phyloP scores from a whole-genome alignment of 2,113 vertebrate species.

The Echinops telfairi region DNA sequence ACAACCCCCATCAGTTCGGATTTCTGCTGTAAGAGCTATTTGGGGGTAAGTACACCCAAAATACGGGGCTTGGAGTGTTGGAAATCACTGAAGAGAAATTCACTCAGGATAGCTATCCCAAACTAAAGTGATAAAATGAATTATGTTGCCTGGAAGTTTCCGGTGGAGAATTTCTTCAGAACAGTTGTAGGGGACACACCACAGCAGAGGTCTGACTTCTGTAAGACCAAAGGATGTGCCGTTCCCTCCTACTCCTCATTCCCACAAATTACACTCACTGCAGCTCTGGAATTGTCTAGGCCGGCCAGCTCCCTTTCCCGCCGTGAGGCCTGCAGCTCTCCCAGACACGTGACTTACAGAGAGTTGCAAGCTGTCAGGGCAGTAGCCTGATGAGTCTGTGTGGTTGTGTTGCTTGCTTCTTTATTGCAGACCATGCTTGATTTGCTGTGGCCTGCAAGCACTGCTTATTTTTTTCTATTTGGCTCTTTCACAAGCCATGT shows the following conservation, averaged over 20 bases:
- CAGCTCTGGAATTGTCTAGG: background rate
- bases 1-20: conserved; percentile 96
- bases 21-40: conserved; percentile 97
- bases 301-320: background rate
- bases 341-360: background rate
- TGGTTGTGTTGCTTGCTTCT: background rate
- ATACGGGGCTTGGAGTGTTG: background rate
- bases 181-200: background rate
- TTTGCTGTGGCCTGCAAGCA: background rate
- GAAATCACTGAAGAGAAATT: background rate
- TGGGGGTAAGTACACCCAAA: conserved; percentile 93
- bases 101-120: background rate
- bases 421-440: background rate
- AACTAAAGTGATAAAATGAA: background rate
- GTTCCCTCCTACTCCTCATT: background rate
- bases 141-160: background rate
- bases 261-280: background rate
- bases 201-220: background rate
- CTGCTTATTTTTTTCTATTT: background rate
- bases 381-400: background rate
- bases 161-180: background rate
- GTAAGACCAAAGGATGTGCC: background rate
- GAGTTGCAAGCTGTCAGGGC: too few species aligned
- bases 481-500: background rate
- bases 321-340: background rate